Base-by-base conservation (phyloP, 2,888 invertebrate genomes). In the Hyposoter didymator region DNA sequence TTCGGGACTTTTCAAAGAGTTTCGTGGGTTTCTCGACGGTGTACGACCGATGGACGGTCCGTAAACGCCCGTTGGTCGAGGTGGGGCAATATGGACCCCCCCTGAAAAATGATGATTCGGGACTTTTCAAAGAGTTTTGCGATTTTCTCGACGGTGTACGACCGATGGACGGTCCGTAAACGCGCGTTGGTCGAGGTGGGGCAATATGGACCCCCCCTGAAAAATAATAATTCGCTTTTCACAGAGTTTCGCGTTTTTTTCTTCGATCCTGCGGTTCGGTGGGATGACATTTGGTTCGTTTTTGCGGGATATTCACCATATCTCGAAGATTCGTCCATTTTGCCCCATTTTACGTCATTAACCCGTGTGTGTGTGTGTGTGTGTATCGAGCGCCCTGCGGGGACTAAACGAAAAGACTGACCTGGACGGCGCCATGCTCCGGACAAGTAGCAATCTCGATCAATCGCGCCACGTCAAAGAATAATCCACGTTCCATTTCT, bases 371-470 rank as follows among this genome's bases (percentile, higher is more conserved):
- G 52, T 52, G 39, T 69, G 10, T 59, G 47, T 32, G 1, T 32
- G 52, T 52, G 39, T 69, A 67, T 67, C 10, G 14, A 47, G 19
- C 35, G 52, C 22, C 76, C 43, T 78, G 69, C 69, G 67, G 78
- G 76, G 66, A 12, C 64, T 59, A 6, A 32, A 32, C 19, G 32
- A 22, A 43, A 73, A 67, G 72, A 78, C 76, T 43, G 81, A 52
- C 39, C 81, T 45, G 74, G 52, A 10, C 74, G 84, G 84, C 82
- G 85, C 78, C 78, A 43, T 39, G 6, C 52, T 45, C 78, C 19
- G 78, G 85, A 82, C 82, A 82, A 79, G 82, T 85, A 79, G 52
- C 85, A 82, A 85, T 82, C 79, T 64, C 75, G 85, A 82, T 82
- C 70, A 75, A 84, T 81, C 78, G 81, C 78, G 78, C 73, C 82